A percentile compares a stretch with the other conserved stretches of the same genome.
phyloP scores from a whole-genome alignment of 2,113 vertebrate species.

The Oryzias curvinotus region DNA sequence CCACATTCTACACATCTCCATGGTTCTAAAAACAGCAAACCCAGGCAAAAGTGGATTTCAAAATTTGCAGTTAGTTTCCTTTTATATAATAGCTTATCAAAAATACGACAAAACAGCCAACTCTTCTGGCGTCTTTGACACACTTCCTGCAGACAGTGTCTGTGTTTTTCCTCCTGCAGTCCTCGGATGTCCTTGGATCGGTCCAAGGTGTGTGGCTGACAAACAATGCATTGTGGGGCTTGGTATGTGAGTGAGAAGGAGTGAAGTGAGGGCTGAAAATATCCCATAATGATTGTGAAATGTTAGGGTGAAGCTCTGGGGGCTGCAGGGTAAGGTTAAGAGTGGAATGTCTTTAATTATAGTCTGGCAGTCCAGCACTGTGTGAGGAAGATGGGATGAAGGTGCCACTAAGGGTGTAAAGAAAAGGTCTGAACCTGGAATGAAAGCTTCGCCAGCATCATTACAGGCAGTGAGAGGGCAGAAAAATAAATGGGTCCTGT shows the following conservation, averaged over 20 bases:
- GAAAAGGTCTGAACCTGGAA: slow-evolving; percentile 32
- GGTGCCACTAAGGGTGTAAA: slow-evolving; percentile 41
- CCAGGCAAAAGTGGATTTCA: too few relatives aligned
- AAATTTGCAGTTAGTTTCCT: too few relatives aligned
- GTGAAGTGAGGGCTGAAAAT: slow-evolving; percentile 61
- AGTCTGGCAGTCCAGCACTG: slow-evolving; percentile 46
- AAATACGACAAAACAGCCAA: too few relatives aligned
- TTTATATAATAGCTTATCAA: too few relatives aligned
- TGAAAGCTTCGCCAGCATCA: slow-evolving; percentile 23
- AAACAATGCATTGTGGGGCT: slow-evolving; percentile 13
- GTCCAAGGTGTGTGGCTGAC: slow-evolving; percentile 12
- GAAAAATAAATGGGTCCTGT: too few relatives aligned
- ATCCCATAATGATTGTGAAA: slow-evolving; percentile 62
- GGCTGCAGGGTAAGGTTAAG: slow-evolving; percentile 65
- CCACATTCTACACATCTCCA: too few relatives aligned
- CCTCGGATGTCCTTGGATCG: slow-evolving; percentile 8
- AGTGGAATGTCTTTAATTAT: slow-evolving; percentile 78
- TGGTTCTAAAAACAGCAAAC: too few relatives aligned
- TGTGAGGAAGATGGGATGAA: slow-evolving; percentile 36
- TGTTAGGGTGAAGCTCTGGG: slow-evolving; percentile 53
- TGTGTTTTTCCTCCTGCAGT: background rate
- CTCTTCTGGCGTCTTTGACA: background rate
- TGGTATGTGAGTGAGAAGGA: slow-evolving; percentile 32
- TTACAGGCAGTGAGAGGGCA: slow-evolving; percentile 1
- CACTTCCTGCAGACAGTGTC: background rate